A percentile compares a stretch with the other conserved stretches of the same genome.
Evolutionary conservation across 2,888 invertebrate species (phyloP).

Genomic region (Hirtodrosophila confusa): DNA sequence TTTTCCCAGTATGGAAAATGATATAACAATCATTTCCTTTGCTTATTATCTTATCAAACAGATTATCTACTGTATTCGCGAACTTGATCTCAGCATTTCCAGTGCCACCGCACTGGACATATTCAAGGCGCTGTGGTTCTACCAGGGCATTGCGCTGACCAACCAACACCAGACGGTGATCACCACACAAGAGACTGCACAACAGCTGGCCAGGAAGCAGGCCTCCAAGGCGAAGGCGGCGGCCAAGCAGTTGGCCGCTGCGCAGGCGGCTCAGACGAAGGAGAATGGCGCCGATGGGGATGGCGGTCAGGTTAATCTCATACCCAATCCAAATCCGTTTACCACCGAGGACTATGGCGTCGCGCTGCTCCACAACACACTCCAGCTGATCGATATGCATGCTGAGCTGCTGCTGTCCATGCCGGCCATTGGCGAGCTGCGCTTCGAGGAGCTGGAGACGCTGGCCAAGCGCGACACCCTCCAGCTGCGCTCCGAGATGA

Average conservation of each 20-base stretch:
- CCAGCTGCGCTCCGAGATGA: slow-evolving; percentile 82
- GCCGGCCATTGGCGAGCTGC: slow-evolving; percentile 79
- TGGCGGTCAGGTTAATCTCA: slow-evolving; percentile 55
- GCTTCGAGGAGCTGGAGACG: slow-evolving; percentile 84
- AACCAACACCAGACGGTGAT: slow-evolving; percentile 80
- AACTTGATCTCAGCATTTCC: slow-evolving; percentile 83
- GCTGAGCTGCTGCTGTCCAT: slow-evolving; percentile 82
- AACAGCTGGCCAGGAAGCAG: slow-evolving; percentile 59
- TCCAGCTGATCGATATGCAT: slow-evolving; percentile 84
- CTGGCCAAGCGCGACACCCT: slow-evolving; percentile 83
- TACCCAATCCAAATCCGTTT: slow-evolving; percentile 81
- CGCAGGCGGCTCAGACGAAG: slow-evolving; percentile 54
- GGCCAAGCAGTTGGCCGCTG: slow-evolving; percentile 51
- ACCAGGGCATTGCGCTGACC: slow-evolving; percentile 81
- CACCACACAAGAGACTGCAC: slow-evolving; percentile 71
- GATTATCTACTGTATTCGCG: slow-evolving; percentile 83
- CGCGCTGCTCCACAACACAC: slow-evolving; percentile 82
- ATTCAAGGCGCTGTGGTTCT: slow-evolving; percentile 83
- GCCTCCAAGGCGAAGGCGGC: slow-evolving; percentile 66
- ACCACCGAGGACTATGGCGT: slow-evolving; percentile 83
- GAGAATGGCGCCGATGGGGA: slow-evolving; percentile 53
- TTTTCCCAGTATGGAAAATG: too few relatives aligned
- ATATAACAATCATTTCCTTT: too few relatives aligned
- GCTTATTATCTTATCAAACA: slow-evolving; percentile 15
- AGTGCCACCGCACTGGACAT: slow-evolving; percentile 83